Percentiles rank a stretch among this genome's conserved stretches.
These are phyloP conservation scores for Agapornis roseicollis DNA, from an alignment of 2,113 vertebrate genomes.

Conservation along the genomic window DNA sequence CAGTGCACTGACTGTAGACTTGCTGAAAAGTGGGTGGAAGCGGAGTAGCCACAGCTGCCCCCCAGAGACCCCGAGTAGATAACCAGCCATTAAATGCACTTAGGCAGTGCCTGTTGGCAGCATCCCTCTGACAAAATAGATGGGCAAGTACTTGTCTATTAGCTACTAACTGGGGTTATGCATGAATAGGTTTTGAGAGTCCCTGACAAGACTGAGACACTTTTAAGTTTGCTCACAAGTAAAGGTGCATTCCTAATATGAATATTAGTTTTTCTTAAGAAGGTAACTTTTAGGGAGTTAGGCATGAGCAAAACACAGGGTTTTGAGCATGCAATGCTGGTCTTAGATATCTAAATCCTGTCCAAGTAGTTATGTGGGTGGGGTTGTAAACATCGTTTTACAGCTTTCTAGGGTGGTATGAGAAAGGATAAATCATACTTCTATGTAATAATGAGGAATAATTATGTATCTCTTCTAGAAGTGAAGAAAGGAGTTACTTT, in stretches of 20 bases:
- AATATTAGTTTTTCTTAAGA: neutral
- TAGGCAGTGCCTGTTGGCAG: neutral
- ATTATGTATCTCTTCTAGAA: neutral
- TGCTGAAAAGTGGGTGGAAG: neutral
- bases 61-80: neutral
- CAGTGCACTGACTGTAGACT: neutral
- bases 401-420: neutral
- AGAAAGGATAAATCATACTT: neutral
- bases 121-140: neutral
- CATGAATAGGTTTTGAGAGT: neutral
- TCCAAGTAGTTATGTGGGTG: neutral
- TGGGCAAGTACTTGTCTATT: neutral
- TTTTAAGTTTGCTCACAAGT: neutral
- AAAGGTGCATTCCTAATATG: neutral
- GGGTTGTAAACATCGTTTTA: neutral
- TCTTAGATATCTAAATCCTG: neutral
- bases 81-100: neutral
- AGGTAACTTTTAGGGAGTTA: neutral
- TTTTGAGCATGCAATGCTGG: neutral
- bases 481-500: neutral
- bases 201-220: neutral
- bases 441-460: neutral
- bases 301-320: neutral
- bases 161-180: neutral
- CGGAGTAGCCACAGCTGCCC: accelerated